Evolutionary conservation across 2,888 invertebrate genomes (phyloP), one percentile per base, ranked within the genome.

Genomic region (Actias luna): DNA sequence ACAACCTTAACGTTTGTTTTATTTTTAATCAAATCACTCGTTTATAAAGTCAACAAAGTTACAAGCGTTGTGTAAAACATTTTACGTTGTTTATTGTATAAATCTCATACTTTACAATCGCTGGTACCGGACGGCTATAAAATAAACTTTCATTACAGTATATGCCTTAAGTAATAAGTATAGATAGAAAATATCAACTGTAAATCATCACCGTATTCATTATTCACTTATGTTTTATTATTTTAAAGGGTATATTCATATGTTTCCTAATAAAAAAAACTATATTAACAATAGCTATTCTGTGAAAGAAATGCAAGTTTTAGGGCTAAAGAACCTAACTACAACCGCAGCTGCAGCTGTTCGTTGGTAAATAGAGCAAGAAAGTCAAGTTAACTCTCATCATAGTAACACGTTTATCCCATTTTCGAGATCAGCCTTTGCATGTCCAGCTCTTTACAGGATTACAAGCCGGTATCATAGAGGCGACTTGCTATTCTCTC

Each of bases 11-110:
- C 80, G 77, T 82, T 83, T 80, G 74, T 77, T 82, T 85, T 84
- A 82, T 84, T 87, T 85, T 81, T 80, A 82, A 82, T 83, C 82
- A 82, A 79, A 83, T 79, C 77, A 78, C 74, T 69, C 68, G 66
- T 69, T 73, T 70, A 77, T 80, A 76, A 76, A 69, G 75, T 60
- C 69, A 76, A 84, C 81, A 79, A 76, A 79, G 83, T 80, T 74
- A 69, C 67, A 61, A 57, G 59, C 63, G 64, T 66, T 68, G 59
- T 69, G 64, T 70, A 64, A 58, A 68, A 63, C 61, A 62, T 62
- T 62, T 62, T 58, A 57, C 61, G 18, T 58, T 57, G 61, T 63
- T 62, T 62, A 62, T 62, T 58, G 61, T 62, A 46, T 57, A 57
- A 62, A 58, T 62, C 42, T 57, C 61, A 42, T 57, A 58, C 61